Percentiles rank a stretch among this genome's conserved stretches.
Conservation (phyloP, 2,888 invertebrate genomes). For the Pollenia angustigena region DNA sequence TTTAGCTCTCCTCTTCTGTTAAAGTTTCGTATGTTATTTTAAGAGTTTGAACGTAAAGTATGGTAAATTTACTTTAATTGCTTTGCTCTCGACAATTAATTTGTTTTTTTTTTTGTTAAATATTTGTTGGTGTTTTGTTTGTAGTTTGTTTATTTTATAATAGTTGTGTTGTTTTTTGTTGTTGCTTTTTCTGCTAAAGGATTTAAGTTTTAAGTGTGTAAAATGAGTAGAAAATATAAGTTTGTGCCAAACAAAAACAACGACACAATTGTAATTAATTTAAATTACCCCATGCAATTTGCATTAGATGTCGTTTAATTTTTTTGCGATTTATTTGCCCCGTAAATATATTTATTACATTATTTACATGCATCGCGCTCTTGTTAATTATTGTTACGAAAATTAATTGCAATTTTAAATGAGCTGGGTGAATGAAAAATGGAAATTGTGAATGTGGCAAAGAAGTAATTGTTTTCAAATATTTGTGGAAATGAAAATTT, state of each 20-base stretch:
- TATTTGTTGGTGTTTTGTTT: slow-evolving; percentile 24
- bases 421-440: slow-evolving; percentile 6
- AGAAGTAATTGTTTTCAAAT: background rate
- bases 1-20: background rate
- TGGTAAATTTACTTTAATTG: slow-evolving; percentile 72
- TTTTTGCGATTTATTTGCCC: background rate
- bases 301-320: slow-evolving; percentile 49
- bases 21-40: slow-evolving; percentile 13
- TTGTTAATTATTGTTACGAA: slow-evolving; percentile 44
- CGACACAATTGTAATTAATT: slow-evolving; percentile 69
- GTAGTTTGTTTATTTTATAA: slow-evolving; percentile 30
- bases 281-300: slow-evolving; percentile 69
- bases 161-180: slow-evolving; percentile 8
- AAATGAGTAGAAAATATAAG: slow-evolving; percentile 57
- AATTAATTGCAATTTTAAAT: slow-evolving; percentile 26
- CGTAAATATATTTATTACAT: slow-evolving; percentile 22
- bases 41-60: slow-evolving; percentile 55
- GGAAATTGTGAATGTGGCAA: background rate
- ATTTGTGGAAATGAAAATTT: background rate
- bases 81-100: slow-evolving; percentile 70
- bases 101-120: slow-evolving; percentile 38
- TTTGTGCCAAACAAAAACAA: slow-evolving; percentile 31
- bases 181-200: slow-evolving; percentile 38
- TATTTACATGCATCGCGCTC: slow-evolving; percentile 25
- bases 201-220: slow-evolving; percentile 64